phyloP scores from a whole-genome alignment of 2,797 vertebrate genomes.

The Malacoctenus gilli region DNA sequence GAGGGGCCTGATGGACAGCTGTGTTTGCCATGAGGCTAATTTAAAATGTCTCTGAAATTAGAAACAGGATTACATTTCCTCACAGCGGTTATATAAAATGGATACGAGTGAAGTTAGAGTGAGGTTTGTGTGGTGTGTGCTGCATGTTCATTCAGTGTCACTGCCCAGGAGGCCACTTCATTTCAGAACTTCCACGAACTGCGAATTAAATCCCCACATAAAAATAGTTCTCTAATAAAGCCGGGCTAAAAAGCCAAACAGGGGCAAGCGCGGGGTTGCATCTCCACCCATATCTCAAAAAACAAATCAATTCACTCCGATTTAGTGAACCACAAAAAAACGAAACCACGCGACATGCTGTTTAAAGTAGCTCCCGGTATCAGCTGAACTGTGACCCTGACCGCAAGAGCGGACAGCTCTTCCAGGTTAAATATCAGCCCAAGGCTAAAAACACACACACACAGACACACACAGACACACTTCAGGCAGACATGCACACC shows the following conservation, averaged over 20 bases:
- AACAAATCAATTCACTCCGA: constrained; percentile 1
- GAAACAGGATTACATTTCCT: constrained; percentile 28
- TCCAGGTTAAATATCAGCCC: constrained; percentile 61
- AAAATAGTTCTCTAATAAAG: background rate
- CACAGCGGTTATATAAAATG: background rate
- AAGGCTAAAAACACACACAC: constrained; percentile 33
- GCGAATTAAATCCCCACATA: background rate
- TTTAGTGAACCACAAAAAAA: background rate
- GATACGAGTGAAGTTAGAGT: background rate
- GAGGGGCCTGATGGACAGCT: constrained; percentile 30
- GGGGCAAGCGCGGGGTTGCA: background rate
- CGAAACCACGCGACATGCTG: constrained; percentile 6
- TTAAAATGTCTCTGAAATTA: constrained; percentile 53
- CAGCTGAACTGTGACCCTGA: constrained; percentile 58
- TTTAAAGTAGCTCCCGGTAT: constrained; percentile 57
- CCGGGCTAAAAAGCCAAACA: background rate
- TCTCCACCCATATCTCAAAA: background rate
- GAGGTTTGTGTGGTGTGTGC: background rate
- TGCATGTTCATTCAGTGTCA: background rate
- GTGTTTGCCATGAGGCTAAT: constrained; percentile 27
- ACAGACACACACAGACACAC: constrained; percentile 29
- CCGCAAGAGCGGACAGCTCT: constrained; percentile 39
- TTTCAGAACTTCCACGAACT: background rate
- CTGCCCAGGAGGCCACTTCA: background rate
- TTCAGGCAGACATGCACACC: constrained; percentile 8